A percentile compares a stretch with the other conserved stretches of the same genome.
Conservation (phyloP, 2,113 vertebrate genomes). For the Nothocercus julius region DNA sequence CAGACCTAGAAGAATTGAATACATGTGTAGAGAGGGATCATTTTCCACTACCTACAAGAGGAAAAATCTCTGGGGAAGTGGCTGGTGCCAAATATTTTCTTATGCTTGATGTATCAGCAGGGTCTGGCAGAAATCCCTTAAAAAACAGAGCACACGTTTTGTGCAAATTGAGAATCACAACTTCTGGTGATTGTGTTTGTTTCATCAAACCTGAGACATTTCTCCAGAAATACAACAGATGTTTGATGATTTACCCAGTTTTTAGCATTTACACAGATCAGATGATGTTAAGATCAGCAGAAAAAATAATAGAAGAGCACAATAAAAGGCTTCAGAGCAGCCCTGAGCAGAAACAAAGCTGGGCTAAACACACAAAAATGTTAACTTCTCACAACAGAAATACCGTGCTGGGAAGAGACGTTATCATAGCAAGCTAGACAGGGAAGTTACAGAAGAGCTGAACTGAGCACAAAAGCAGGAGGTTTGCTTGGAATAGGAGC, state of each 20-base stretch:
- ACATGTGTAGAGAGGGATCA: conserved; percentile 61
- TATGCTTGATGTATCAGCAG: conserved; percentile 48
- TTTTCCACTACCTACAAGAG: conserved; percentile 70
- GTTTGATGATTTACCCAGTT: conserved; percentile 48
- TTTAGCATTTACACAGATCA: conserved; percentile 51
- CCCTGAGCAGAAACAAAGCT: not conserved
- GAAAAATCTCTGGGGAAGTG: conserved; percentile 60
- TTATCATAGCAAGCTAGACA: not conserved
- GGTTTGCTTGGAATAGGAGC: not conserved
- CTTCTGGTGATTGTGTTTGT: conserved; percentile 41
- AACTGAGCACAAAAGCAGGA: not conserved
- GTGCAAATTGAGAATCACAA: conserved; percentile 48
- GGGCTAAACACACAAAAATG: not conserved
- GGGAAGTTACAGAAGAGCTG: not conserved
- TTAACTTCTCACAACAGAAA: not conserved
- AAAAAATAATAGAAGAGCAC: conserved; percentile 7
- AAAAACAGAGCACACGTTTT: conserved; percentile 41
- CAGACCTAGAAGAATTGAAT: conserved; percentile 53
- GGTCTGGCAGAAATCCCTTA: conserved; percentile 57
- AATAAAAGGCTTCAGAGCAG: conserved; percentile 5
- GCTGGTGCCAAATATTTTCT: conserved; percentile 63
- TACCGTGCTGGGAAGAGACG: not conserved
- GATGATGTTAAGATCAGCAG: conserved; percentile 48
- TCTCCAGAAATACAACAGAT: conserved; percentile 52
- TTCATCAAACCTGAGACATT: conserved; percentile 29